These are phyloP conservation scores for Ceratitis capitata DNA, from an alignment of 1,140 invertebrate species.

Conservation along the genomic window DNA sequence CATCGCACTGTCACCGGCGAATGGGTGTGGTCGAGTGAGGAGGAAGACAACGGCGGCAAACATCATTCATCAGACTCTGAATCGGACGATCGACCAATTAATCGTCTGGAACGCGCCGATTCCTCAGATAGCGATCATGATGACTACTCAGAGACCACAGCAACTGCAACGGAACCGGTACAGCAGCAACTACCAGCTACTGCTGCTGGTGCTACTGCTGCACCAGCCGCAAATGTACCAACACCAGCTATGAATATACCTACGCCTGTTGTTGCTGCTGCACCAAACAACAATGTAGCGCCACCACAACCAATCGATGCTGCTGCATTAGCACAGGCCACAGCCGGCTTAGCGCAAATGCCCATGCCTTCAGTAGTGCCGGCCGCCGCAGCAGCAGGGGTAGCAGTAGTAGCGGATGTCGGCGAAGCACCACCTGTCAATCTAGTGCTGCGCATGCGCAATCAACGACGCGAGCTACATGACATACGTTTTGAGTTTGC, in stretches of 20 bases:
- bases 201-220: neutral
- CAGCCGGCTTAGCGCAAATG: slow-evolving; percentile 46
- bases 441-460: slow-evolving; percentile 86
- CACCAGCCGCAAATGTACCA: neutral
- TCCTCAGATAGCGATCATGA: slow-evolving; percentile 71
- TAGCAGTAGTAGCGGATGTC: slow-evolving; percentile 38
- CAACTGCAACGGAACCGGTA: slow-evolving; percentile 42
- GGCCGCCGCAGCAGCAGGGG: slow-evolving; percentile 49
- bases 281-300: neutral
- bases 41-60: slow-evolving; percentile 66
- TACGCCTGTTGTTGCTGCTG: neutral
- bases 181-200: slow-evolving; percentile 47
- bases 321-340: slow-evolving; percentile 44
- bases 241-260: neutral
- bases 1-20: slow-evolving; percentile 95
- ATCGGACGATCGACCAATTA: slow-evolving; percentile 69
- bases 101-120: slow-evolving; percentile 67
- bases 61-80: slow-evolving; percentile 64
- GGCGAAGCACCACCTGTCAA: slow-evolving; percentile 69
- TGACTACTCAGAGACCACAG: slow-evolving; percentile 56
- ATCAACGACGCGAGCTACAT: slow-evolving; percentile 90
- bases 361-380: slow-evolving; percentile 44
- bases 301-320: neutral
- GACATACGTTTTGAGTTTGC: slow-evolving; percentile 98
- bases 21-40: slow-evolving; percentile 96